Evolutionary conservation across 2,797 vertebrate genomes (phyloP).

Genomic region (Phoeniculus purpureus): DNA sequence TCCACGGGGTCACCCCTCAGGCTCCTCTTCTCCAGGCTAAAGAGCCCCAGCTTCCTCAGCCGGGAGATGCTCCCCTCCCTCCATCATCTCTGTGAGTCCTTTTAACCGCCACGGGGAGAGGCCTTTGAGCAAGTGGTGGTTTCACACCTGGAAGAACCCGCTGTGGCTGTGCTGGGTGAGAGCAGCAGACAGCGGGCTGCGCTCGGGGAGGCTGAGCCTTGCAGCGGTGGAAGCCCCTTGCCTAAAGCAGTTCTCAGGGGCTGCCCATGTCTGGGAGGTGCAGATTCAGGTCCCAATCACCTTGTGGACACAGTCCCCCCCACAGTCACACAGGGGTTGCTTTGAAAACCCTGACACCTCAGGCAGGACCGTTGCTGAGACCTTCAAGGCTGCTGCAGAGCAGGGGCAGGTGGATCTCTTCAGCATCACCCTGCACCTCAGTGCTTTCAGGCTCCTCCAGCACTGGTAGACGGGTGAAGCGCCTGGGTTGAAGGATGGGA

Average conservation of each 20-base stretch:
- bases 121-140: not conserved
- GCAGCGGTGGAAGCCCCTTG: not conserved
- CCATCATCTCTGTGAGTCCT: not conserved
- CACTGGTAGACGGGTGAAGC: not conserved
- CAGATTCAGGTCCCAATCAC: not conserved
- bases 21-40: too few relatives aligned
- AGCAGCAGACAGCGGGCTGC: not conserved
- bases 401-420: too few relatives aligned
- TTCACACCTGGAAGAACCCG: not conserved
- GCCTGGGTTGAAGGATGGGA: not conserved
- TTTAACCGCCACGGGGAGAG: not conserved
- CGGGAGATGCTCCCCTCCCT: too few relatives aligned
- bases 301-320: too few relatives aligned
- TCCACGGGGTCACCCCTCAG: too few relatives aligned
- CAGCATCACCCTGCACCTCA: rapidly evolving
- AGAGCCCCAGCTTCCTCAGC: too few relatives aligned
- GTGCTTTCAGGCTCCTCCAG: not conserved
- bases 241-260: not conserved
- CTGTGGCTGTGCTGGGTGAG: not conserved
- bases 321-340: too few relatives aligned
- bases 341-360: not conserved
- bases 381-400: rapidly evolving
- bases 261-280: not conserved
- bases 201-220: not conserved
- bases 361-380: not conserved